A percentile compares a stretch with the other conserved stretches of the same genome.
phyloP scores from a whole-genome alignment of 2,113 vertebrate genomes.

The Semnornis frantzii region DNA sequence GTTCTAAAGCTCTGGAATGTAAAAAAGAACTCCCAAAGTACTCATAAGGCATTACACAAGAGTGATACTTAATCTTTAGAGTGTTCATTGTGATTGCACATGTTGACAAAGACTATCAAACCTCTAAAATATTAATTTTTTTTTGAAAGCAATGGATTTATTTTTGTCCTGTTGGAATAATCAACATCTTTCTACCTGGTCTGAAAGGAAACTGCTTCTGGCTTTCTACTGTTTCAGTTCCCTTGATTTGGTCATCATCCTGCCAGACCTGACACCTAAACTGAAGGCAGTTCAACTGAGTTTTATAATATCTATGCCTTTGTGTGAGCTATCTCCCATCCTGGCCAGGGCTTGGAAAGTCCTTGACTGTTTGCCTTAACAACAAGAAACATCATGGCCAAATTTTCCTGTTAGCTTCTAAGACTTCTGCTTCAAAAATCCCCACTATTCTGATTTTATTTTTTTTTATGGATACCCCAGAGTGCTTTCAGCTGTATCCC shows the following conservation, averaged over 20 bases:
- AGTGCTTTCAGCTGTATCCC: not conserved
- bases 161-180: not conserved
- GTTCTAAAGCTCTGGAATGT: not conserved
- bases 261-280: not conserved
- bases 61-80: not conserved
- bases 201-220: not conserved
- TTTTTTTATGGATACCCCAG: not conserved
- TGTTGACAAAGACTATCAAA: not conserved
- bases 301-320: not conserved
- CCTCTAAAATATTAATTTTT: not conserved
- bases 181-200: not conserved
- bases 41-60: not conserved
- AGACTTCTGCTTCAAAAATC: not conserved
- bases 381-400: not conserved
- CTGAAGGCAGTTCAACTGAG: not conserved
- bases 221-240: not conserved
- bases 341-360: not conserved
- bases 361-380: not conserved
- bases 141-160: not conserved
- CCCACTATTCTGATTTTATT: not conserved
- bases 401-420: not conserved
- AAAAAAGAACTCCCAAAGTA: constrained; percentile 1
- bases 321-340: not conserved
- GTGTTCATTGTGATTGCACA: not conserved
- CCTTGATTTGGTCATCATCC: not conserved